Conservation (phyloP, 2,888 invertebrate species). For the Drosophila macrospina region DNA sequence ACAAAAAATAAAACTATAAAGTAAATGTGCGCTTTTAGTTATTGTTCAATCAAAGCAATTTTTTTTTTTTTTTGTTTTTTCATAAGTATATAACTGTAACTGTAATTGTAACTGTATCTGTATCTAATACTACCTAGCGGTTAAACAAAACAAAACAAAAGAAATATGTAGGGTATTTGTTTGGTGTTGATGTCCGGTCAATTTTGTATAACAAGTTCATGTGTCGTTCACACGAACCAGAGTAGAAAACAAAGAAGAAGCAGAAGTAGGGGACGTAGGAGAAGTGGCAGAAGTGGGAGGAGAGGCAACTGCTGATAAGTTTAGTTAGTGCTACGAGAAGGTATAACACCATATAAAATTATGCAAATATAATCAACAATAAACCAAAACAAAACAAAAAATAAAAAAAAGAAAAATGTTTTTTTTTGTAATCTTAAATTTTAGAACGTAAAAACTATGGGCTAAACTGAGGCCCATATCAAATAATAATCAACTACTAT, state of each 20-base stretch:
- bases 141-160: no score
- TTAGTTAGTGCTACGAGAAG: constrained; percentile 56
- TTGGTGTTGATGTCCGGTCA: constrained; percentile 72
- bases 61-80: neutral
- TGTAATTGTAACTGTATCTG: constrained; percentile 57
- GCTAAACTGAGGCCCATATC: constrained; percentile 27
- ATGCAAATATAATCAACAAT: constrained; percentile 66
- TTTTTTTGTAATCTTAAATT: constrained; percentile 58
- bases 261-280: neutral
- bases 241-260: constrained; percentile 5
- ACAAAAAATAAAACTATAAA: neutral
- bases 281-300: neutral
- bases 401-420: constrained; percentile 27
- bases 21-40: constrained; percentile 30
- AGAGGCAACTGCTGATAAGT: constrained; percentile 25
- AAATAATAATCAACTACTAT: constrained; percentile 50
- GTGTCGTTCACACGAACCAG: neutral
- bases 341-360: constrained; percentile 61
- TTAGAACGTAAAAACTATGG: constrained; percentile 40
- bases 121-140: constrained; percentile 73
- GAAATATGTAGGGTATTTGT: constrained; percentile 64
- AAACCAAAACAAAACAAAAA: constrained; percentile 36
- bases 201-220: constrained; percentile 59
- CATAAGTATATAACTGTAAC: constrained; percentile 3
- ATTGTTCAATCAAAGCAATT: constrained; percentile 10